Conservation (phyloP, 1,140 invertebrate genomes). For the Temnothorax curvispinosus region DNA sequence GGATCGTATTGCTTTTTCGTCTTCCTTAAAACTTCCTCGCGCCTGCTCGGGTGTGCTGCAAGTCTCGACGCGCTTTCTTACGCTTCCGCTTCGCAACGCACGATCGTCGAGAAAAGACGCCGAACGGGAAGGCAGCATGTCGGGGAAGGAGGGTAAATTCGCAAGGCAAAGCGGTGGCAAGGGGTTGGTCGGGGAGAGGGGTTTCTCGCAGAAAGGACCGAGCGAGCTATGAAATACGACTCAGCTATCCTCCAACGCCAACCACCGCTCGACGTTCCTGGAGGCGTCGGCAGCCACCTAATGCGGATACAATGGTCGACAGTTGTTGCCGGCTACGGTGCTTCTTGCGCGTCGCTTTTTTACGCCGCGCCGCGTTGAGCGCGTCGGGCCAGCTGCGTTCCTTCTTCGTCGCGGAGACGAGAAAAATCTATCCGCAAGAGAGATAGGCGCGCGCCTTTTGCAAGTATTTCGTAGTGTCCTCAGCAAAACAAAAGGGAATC, state of each 20-base stretch:
- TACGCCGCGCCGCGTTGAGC: slow-evolving; percentile 18
- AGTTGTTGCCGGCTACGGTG: slow-evolving; percentile 67
- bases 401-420: slow-evolving; percentile 36
- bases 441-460: slow-evolving; percentile 22
- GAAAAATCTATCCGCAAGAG: slow-evolving; percentile 58
- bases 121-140: neutral
- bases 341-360: slow-evolving; percentile 69
- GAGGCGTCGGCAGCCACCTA: slow-evolving; percentile 70
- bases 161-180: neutral
- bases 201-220: slow-evolving; percentile 45
- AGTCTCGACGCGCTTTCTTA: slow-evolving; percentile 28
- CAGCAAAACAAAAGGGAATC: neutral
- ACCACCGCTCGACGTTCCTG: slow-evolving; percentile 59
- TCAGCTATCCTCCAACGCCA: slow-evolving; percentile 60
- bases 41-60: slow-evolving; percentile 9
- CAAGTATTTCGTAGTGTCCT: neutral
- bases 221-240: slow-evolving; percentile 71
- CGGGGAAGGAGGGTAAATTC: neutral
- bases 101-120: slow-evolving; percentile 27
- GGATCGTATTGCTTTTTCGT: neutral
- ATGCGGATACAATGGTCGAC: slow-evolving; percentile 75
- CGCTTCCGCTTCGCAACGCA: slow-evolving; percentile 26
- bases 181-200: neutral
- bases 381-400: slow-evolving; percentile 58
- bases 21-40: slow-evolving; percentile 2